A percentile compares a stretch with the other conserved stretches of the same genome.
phyloP scores from a whole-genome alignment of 1,140 invertebrate genomes.

The Apis dorsata region DNA sequence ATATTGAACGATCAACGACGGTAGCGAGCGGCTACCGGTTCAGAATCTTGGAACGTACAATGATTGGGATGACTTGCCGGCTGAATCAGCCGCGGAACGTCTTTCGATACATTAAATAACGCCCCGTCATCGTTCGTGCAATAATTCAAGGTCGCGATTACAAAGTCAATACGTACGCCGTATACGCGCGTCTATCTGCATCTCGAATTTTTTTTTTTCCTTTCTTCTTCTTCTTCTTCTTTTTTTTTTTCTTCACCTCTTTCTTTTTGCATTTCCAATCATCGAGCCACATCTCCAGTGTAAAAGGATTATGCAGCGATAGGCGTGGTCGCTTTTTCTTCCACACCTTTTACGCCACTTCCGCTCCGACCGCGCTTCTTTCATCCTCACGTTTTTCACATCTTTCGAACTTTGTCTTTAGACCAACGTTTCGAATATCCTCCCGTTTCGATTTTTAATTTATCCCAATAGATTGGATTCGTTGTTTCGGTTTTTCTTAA shows the following conservation, averaged over 20 bases:
- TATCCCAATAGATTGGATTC: too few species aligned
- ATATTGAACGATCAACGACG: conserved; percentile 36
- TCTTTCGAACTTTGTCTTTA: background rate
- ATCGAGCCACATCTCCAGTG: too few species aligned
- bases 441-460: too few species aligned
- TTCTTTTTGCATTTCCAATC: conserved; percentile 17
- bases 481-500: conserved; percentile 29
- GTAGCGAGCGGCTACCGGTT: conserved; percentile 48
- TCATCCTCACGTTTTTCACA: background rate
- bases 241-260: conserved; percentile 24
- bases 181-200: conserved; percentile 51
- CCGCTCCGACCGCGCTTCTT: background rate
- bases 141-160: conserved; percentile 64
- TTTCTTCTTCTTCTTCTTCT: conserved; percentile 44
- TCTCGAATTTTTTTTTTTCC: conserved; percentile 50
- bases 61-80: conserved; percentile 61
- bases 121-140: conserved; percentile 59
- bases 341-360: background rate
- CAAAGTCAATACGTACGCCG: conserved; percentile 48
- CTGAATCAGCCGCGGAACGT: conserved; percentile 55
- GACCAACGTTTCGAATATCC: background rate
- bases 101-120: conserved; percentile 63
- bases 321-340: background rate
- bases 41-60: conserved; percentile 55
- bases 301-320: background rate